Evolutionary conservation across 2,113 vertebrate genomes (phyloP).

Genomic region (Herpailurus yagouaroundi): DNA sequence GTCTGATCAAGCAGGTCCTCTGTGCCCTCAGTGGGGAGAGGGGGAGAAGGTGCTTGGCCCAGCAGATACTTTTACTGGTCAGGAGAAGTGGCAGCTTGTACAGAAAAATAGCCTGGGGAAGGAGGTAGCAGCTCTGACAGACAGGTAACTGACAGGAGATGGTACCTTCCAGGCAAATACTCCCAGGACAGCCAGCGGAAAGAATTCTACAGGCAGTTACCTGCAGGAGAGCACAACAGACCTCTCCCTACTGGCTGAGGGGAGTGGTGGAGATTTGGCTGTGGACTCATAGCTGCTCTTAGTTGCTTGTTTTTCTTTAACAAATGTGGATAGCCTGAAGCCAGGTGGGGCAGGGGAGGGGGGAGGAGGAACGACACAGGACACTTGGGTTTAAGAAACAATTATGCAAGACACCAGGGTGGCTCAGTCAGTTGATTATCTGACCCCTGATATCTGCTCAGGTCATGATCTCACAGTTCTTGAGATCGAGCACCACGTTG

Average conservation of each 20-base stretch:
- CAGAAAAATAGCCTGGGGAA: conserved; percentile 66
- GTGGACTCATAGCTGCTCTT: neutral
- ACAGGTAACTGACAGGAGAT: conserved; percentile 64
- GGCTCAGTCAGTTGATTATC: too few species aligned
- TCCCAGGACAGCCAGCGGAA: conserved; percentile 42
- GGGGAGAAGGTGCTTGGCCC: neutral
- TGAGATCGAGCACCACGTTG: too few species aligned
- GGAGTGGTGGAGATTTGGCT: neutral
- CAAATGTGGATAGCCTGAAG: neutral
- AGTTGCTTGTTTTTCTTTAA: neutral
- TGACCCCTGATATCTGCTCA: too few species aligned
- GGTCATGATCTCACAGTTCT: too few species aligned
- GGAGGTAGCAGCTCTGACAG: conserved; percentile 59
- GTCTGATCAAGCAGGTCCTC: conserved; percentile 64
- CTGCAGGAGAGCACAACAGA: neutral
- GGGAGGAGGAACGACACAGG: neutral
- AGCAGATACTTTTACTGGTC: conserved; percentile 34
- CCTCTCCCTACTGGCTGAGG: neutral
- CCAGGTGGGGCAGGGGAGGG: neutral
- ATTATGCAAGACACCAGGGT: too few species aligned
- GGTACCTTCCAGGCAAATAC: conserved; percentile 59
- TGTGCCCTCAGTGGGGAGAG: neutral
- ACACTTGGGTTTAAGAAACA: neutral
- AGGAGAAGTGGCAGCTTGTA: conserved; percentile 64
- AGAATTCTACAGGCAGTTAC: conserved; percentile 61